Percentiles rank a stretch among this genome's conserved stretches.
phyloP scores from a whole-genome alignment of 2,113 vertebrate species.

The Propithecus coquereli region DNA sequence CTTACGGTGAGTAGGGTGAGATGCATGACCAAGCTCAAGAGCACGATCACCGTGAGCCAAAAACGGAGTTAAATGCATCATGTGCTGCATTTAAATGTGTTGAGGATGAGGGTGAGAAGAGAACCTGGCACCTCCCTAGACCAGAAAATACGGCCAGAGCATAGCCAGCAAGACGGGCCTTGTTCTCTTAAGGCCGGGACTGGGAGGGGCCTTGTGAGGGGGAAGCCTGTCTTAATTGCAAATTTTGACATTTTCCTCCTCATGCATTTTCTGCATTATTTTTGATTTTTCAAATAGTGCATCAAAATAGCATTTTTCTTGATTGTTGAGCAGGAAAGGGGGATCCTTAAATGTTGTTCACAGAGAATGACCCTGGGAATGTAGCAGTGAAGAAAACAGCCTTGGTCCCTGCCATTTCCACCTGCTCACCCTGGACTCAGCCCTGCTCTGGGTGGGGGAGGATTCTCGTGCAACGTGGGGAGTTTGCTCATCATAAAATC shows the following conservation, averaged over 20 bases:
- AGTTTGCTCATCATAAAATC: neutral
- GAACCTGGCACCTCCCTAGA: neutral
- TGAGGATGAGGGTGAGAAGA: neutral
- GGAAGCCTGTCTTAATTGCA: neutral
- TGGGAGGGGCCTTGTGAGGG: accelerated
- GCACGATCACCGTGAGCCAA: neutral
- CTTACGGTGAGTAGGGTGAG: neutral
- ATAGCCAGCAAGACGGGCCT: accelerated
- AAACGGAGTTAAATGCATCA: accelerated
- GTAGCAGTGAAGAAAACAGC: neutral
- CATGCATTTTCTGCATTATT: neutral
- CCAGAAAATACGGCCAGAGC: accelerated
- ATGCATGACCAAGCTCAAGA: neutral
- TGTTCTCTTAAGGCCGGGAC: neutral
- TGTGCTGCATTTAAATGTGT: too few species aligned
- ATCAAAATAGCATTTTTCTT: neutral
- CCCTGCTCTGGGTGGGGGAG: neutral
- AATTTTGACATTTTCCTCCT: neutral
- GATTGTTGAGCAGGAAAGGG: neutral
- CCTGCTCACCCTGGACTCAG: neutral
- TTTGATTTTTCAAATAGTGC: neutral
- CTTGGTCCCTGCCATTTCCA: accelerated
- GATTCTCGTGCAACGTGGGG: accelerated
- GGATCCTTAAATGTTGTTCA: accelerated
- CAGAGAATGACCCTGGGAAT: neutral